Percentiles rank a stretch among this genome's conserved stretches.
phyloP scores from a whole-genome alignment of 2,797 vertebrate species.

The Epinephelus awoara region DNA sequence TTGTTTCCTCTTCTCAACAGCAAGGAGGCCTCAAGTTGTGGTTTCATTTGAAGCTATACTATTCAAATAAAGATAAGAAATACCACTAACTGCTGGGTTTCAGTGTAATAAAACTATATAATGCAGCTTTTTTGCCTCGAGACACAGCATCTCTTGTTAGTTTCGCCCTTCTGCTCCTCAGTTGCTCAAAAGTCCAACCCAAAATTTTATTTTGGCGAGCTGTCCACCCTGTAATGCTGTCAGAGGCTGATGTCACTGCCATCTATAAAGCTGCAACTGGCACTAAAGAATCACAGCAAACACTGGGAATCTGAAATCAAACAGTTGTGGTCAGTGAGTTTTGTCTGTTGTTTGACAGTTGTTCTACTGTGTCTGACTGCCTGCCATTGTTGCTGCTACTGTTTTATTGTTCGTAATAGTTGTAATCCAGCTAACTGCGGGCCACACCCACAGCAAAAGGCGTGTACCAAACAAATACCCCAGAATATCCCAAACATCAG shows the following conservation, averaged over 20 bases:
- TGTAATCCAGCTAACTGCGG: background rate
- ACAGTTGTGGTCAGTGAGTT: background rate
- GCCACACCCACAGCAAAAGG: background rate
- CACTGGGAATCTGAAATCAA: background rate
- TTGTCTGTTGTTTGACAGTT: background rate
- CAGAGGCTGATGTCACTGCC: constrained; percentile 9
- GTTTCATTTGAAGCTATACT: background rate
- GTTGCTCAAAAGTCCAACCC: constrained; percentile 3
- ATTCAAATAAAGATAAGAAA: constrained; percentile 19
- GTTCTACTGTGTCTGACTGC: background rate
- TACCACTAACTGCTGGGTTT: background rate
- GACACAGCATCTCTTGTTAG: background rate
- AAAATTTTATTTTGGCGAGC: constrained; percentile 16
- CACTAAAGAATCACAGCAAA: background rate
- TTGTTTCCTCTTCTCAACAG: background rate
- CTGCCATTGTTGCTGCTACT: background rate
- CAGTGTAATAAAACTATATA: background rate
- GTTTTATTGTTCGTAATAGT: background rate
- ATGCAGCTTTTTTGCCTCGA: background rate
- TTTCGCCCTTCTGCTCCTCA: background rate
- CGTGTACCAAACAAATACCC: background rate
- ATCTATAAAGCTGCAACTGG: background rate
- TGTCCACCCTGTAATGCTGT: background rate
- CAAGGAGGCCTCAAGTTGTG: background rate
- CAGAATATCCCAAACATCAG: background rate